Percentiles rank a stretch among this genome's conserved stretches.
Conservation (phyloP, 1,140 invertebrate species). For the Gonioctena quinquepunctata region DNA sequence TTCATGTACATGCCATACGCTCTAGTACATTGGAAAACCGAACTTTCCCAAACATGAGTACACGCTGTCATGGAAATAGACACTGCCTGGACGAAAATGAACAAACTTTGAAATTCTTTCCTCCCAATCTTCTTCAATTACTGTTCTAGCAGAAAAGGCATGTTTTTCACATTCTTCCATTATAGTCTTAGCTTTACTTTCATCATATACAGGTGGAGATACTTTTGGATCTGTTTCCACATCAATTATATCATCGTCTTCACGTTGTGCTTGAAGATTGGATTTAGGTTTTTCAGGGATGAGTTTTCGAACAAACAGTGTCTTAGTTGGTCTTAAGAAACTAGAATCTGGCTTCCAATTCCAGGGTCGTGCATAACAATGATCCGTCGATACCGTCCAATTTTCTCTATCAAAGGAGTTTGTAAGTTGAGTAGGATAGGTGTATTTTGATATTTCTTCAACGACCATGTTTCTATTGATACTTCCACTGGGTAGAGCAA, state of each 20-base stretch:
- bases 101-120: constrained; percentile 66
- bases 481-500: neutral
- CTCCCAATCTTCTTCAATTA: constrained; percentile 72
- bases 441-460: constrained; percentile 31
- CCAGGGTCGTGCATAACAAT: constrained; percentile 72
- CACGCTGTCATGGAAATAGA: neutral
- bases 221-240: constrained; percentile 52
- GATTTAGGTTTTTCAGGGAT: constrained; percentile 32
- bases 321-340: constrained; percentile 66
- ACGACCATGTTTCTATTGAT: neutral
- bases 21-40: no score
- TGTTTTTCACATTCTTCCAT: constrained; percentile 77
- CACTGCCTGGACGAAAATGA: neutral
- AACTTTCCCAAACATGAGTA: no score
- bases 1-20: no score
- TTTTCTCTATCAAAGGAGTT: constrained; percentile 34
- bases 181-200: constrained; percentile 63
- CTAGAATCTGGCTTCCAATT: constrained; percentile 70
- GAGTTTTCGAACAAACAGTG: constrained; percentile 56
- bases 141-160: constrained; percentile 64
- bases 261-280: constrained; percentile 25
- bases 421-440: constrained; percentile 33
- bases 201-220: constrained; percentile 63
- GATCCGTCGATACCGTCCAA: constrained; percentile 61
- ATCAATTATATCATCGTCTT: constrained; percentile 58